Conservation (phyloP, 1,140 invertebrate genomes). For the Saccostrea cuccullata region DNA sequence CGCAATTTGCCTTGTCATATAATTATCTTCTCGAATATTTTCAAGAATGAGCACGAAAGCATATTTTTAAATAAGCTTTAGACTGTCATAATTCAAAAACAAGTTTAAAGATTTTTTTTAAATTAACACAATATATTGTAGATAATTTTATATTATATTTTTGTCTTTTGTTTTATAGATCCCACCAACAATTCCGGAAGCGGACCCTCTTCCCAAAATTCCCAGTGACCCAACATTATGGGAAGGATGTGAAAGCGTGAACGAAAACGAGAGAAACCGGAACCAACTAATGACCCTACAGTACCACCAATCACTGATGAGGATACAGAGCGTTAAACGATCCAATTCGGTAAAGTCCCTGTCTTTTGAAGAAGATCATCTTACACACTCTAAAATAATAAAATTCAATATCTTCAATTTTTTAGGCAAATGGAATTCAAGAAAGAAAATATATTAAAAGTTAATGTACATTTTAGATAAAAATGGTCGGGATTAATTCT, state of each 20-base stretch:
- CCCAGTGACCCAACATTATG: constrained; percentile 38
- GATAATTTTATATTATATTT: not conserved
- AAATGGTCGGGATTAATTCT: too few relatives aligned
- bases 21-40: not conserved
- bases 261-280: constrained; percentile 51
- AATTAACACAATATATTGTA: not conserved
- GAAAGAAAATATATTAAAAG: too few relatives aligned
- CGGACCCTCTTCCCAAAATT: not conserved
- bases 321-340: constrained; percentile 52
- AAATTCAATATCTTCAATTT: too few relatives aligned
- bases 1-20: not conserved
- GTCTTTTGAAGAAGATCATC: not conserved
- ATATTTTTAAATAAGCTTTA: too few relatives aligned
- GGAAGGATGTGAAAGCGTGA: constrained; percentile 37
- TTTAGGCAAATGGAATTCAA: too few relatives aligned
- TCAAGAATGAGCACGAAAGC: too few relatives aligned
- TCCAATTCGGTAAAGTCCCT: constrained; percentile 48
- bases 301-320: constrained; percentile 49
- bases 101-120: too few relatives aligned
- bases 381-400: not conserved
- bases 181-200: constrained; percentile 33
- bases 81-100: too few relatives aligned
- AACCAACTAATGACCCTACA: constrained; percentile 50
- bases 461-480: too few relatives aligned
- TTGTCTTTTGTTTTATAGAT: not conserved